Evolutionary conservation across 1,140 invertebrate species (phyloP).

Genomic region (Drosophila nikananu): DNA sequence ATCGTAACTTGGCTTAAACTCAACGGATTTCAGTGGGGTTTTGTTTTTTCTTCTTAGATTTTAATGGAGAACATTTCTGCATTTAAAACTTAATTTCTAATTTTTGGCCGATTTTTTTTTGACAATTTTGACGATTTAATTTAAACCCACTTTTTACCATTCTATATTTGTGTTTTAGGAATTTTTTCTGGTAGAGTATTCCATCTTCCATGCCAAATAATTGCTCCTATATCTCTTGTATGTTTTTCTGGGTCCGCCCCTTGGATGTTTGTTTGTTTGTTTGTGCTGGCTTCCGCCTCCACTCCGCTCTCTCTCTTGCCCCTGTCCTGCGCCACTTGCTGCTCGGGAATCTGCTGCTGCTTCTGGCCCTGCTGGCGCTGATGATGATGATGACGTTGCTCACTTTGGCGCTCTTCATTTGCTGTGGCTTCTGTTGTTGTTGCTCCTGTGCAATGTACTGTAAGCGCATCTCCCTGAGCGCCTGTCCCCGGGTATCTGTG

Average conservation of each 20-base stretch:
- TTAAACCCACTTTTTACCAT: neutral
- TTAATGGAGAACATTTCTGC: too few relatives aligned
- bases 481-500: constrained; percentile 29
- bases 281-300: constrained; percentile 15
- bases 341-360: constrained; percentile 18
- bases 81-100: too few relatives aligned
- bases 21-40: too few relatives aligned
- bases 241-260: constrained; percentile 12
- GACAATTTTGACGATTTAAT: too few relatives aligned
- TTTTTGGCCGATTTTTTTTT: too few relatives aligned
- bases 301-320: constrained; percentile 8
- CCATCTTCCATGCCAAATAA: neutral
- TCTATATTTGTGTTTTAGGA: too few relatives aligned
- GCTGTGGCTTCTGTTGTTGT: constrained; percentile 19
- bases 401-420: constrained; percentile 68
- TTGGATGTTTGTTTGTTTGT: constrained; percentile 26
- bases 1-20: too few relatives aligned
- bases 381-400: constrained; percentile 64
- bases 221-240: neutral
- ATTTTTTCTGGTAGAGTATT: constrained; percentile 7
- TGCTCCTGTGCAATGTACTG: constrained; percentile 79
- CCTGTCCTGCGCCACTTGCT: constrained; percentile 24
- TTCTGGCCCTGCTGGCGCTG: constrained; percentile 27
- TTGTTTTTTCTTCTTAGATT: too few relatives aligned
- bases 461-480: constrained; percentile 69